phyloP scores from a whole-genome alignment of 2,797 vertebrate species.

The Urosaurus nigricauda region DNA sequence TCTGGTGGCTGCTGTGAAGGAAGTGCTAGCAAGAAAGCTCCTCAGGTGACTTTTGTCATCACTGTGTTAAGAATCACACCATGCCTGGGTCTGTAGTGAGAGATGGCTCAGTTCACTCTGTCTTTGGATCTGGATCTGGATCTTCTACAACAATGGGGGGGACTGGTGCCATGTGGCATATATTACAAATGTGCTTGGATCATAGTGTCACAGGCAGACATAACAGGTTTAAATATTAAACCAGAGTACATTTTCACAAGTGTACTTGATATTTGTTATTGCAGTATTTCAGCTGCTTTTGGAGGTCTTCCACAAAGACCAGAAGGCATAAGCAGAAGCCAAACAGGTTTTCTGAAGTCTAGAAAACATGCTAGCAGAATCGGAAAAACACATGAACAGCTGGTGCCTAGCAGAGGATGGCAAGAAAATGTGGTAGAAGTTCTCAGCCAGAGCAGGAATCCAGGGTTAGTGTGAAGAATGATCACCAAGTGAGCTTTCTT shows the following conservation, averaged over 20 bases:
- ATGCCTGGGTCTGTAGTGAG: neutral
- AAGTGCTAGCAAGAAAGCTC: neutral
- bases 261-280: conserved; percentile 10
- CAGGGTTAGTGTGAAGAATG: neutral
- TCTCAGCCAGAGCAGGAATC: neutral
- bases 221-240: conserved; percentile 19
- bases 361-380: conserved; percentile 10
- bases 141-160: neutral
- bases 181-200: neutral
- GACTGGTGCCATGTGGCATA: neutral
- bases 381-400: neutral
- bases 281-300: conserved; percentile 5
- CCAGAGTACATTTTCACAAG: neutral
- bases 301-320: neutral
- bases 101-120: neutral
- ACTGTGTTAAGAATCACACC: neutral
- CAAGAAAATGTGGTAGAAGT: neutral
- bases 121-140: neutral
- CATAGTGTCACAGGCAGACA: neutral
- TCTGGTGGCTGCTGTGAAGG: neutral
- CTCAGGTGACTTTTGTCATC: neutral
- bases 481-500: neutral
- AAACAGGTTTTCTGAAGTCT: conserved; percentile 14
- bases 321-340: conserved; percentile 2
- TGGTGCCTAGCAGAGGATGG: neutral